phyloP scores from a whole-genome alignment of 2,113 vertebrate genomes.

The Ascaphus truei region DNA sequence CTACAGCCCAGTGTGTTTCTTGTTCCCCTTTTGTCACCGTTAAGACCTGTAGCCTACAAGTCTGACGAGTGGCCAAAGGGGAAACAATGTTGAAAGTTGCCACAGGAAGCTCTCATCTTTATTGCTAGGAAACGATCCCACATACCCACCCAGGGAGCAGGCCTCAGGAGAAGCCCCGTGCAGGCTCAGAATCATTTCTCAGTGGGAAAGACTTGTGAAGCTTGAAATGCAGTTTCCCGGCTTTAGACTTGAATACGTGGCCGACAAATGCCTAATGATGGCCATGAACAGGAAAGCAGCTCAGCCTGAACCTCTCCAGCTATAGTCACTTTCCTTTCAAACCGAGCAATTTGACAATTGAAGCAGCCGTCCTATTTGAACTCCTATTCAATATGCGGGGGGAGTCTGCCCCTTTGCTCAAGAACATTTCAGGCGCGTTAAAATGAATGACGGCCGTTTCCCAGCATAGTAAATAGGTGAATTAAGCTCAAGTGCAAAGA shows the following conservation, averaged over 20 bases:
- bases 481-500: no score
- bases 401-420: no score
- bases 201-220: slow-evolving; percentile 21
- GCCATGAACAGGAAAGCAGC: slow-evolving; percentile 22
- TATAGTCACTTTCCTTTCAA: slow-evolving; percentile 6
- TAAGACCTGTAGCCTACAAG: background rate
- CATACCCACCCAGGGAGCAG: slow-evolving; percentile 4
- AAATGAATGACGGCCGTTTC: no score
- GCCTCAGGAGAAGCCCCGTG: slow-evolving; percentile 13
- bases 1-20: no score
- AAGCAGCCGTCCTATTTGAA: background rate
- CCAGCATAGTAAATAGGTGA: no score
- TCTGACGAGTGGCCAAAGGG: slow-evolving; percentile 3
- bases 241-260: slow-evolving; percentile 28
- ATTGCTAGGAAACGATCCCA: slow-evolving; percentile 7
- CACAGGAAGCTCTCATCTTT: background rate
- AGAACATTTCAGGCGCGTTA: no score
- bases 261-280: slow-evolving; percentile 28
- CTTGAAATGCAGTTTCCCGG: slow-evolving; percentile 29
- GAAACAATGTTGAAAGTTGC: background rate
- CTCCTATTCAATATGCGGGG: background rate
- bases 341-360: slow-evolving; percentile 11
- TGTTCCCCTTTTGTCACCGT: no score
- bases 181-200: slow-evolving; percentile 18
- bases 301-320: slow-evolving; percentile 9